Conservation (phyloP, 1,140 invertebrate species). For the Bombus turneri region DNA sequence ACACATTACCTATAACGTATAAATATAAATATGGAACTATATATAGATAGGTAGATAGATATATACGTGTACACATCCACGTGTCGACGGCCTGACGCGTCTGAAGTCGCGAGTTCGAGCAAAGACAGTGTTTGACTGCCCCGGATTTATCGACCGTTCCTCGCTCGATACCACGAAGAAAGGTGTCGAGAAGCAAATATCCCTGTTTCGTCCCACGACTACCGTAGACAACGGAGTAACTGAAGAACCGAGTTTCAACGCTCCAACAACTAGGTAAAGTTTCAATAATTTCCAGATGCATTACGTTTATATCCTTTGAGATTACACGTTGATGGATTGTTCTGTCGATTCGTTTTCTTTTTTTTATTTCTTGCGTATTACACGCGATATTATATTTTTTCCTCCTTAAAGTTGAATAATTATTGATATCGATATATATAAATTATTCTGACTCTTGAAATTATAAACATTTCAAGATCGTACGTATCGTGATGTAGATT, state of each 20-base stretch:
- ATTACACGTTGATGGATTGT: not conserved
- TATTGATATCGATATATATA: no score
- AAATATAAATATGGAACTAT: constrained; percentile 52
- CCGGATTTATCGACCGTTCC: constrained; percentile 37
- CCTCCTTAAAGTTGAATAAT: no score
- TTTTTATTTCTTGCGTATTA: not conserved
- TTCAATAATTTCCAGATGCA: not conserved
- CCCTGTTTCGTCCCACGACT: constrained; percentile 30
- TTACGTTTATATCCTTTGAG: not conserved
- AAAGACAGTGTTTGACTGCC: constrained; percentile 52
- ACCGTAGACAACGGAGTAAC: not conserved
- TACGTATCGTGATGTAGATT: no score
- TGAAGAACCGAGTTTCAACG: not conserved
- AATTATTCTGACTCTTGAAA: no score
- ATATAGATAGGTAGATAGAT: constrained; percentile 32
- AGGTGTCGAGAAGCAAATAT: constrained; percentile 53
- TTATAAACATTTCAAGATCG: no score
- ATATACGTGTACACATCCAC: constrained; percentile 40
- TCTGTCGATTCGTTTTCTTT: not conserved
- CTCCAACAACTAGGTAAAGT: constrained; percentile 10
- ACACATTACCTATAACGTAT: constrained; percentile 46
- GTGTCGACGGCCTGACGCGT: constrained; percentile 48
- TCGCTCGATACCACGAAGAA: constrained; percentile 32
- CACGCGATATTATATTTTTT: no score
- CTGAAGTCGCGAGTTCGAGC: constrained; percentile 51